These are phyloP conservation scores for Penaeus vannamei DNA, from an alignment of 1,140 invertebrate genomes.

Conservation along the genomic window DNA sequence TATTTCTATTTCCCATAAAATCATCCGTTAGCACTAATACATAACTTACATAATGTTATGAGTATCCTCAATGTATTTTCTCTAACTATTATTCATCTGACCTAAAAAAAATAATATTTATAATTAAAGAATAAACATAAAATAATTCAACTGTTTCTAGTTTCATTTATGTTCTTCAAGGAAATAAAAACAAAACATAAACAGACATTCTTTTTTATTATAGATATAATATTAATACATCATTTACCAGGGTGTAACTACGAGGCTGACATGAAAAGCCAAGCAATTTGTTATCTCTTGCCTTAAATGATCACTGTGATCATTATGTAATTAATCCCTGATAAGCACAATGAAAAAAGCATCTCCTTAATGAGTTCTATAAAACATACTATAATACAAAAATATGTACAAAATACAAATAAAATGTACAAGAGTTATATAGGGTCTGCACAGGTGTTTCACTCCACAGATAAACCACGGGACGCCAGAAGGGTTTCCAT, in stretches of 20 bases:
- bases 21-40: no score
- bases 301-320: background rate
- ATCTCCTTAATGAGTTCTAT: conserved; percentile 62
- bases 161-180: no score
- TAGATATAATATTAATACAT: conserved; percentile 63
- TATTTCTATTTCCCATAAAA: no score
- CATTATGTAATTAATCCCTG: conserved; percentile 60
- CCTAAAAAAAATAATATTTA: no score
- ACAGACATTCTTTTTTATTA: conserved; percentile 59
- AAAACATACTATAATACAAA: conserved; percentile 65
- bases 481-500: no score
- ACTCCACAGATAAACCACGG: background rate
- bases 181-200: background rate
- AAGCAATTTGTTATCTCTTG: conserved; percentile 60
- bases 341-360: conserved; percentile 59
- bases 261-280: conserved; percentile 61
- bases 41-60: no score
- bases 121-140: no score
- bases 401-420: conserved; percentile 64
- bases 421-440: conserved; percentile 62
- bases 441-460: conserved; percentile 49
- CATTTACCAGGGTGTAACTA: conserved; percentile 64
- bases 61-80: no score
- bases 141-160: no score
- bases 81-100: no score